Evolutionary conservation across 1,140 invertebrate genomes (phyloP), one percentile per base, ranked within the genome.

Genomic region (Hormaphis cornu): DNA sequence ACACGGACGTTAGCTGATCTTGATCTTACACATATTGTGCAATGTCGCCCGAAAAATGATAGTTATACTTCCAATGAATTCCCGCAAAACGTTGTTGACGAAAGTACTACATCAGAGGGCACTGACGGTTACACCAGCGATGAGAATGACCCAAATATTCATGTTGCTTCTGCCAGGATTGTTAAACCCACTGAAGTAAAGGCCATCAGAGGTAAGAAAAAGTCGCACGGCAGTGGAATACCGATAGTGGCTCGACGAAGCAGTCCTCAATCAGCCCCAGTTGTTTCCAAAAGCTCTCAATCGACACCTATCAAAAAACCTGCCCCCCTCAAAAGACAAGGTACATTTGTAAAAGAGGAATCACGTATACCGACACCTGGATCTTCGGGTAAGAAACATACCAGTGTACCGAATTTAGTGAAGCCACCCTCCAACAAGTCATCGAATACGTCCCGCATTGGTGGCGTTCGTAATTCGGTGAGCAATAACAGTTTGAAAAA

Each of bases 161-260:
- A 28, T 2, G 42, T 66, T 4, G 2, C 42, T 16, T 46, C 61
- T 5, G 61, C 61, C 35, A 28, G 61, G 24, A 35, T 66, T 30
- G 79, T 82, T 0, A 87, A 87, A 75, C 83, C 83, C 1, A 71
- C 71, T 26, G 79, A 78, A 72, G 79, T 79, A 0, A 93, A 92
- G 78, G 82, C 78, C 1, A 84, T 95, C 30, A 80, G 90, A 56
- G 91, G 90, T 0, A 79, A 87, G 53, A 85, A 89, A 74, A 92
- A 89, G 76, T 63, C 44, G 1, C 33, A 70, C 20, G 16, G 48
- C 0, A 73, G 72, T 71, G 44, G 71, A 3, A 74, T 72, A 69
- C 75, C 72, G n/a, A 71, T 74, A 6, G 44, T 66, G 22, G 44
- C 44, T 14, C 61, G 42, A n/a, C 12, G 44, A 4, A 30, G 56